Evolutionary conservation across 2,113 vertebrate genomes (phyloP).

Genomic region (Marcusenius ussheri): DNA sequence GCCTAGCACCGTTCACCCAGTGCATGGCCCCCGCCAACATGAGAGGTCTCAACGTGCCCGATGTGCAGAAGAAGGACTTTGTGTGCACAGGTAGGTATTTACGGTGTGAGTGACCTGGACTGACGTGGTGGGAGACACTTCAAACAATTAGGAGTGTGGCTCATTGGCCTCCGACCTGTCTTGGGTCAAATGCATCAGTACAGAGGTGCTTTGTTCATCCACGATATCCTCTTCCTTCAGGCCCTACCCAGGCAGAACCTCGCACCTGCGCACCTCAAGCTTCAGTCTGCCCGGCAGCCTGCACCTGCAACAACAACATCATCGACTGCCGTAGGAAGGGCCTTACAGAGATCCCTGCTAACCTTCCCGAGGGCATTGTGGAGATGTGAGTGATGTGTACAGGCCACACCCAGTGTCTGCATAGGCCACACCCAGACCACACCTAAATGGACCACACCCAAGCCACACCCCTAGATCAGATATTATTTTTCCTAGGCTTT

Average conservation of each 20-base stretch:
- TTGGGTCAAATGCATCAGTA: neutral
- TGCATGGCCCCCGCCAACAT: slow-evolving; percentile 90
- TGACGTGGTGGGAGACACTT: neutral
- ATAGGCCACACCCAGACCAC: neutral
- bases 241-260: slow-evolving; percentile 66
- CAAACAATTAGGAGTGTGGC: neutral
- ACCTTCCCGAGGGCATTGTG: slow-evolving; percentile 86
- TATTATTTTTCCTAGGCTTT: neutral
- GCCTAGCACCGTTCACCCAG: slow-evolving; percentile 91
- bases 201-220: neutral
- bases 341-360: slow-evolving; percentile 84
- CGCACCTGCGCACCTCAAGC: slow-evolving; percentile 79
- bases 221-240: slow-evolving; percentile 48
- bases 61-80: slow-evolving; percentile 96
- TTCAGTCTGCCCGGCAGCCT: slow-evolving; percentile 79
- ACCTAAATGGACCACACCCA: neutral
- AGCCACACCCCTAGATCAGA: neutral
- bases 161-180: neutral
- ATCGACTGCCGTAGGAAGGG: slow-evolving; percentile 91
- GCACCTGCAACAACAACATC: slow-evolving; percentile 93
- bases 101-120: neutral
- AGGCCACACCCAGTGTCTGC: neutral
- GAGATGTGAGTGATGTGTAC: slow-evolving; percentile 79
- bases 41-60: slow-evolving; percentile 87
- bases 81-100: slow-evolving; percentile 74